Conservation (phyloP, 2,797 vertebrate species). For the Anguilla megastoma region DNA sequence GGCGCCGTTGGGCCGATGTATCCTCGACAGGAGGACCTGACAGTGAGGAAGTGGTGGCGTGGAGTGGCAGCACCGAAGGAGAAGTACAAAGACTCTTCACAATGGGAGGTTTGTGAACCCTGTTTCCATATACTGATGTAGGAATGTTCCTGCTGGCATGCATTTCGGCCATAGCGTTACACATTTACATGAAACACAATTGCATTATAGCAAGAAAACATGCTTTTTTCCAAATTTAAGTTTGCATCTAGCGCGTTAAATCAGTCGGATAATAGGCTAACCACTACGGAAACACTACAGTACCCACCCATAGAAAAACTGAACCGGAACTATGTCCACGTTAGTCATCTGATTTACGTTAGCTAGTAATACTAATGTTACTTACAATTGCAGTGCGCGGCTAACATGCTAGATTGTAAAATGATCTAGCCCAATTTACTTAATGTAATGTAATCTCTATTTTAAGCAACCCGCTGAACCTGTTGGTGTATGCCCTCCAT, state of each 20-base stretch:
- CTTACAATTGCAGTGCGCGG: not conserved
- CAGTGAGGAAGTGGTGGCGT: constrained; percentile 1
- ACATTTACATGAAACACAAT: not conserved
- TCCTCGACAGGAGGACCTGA: not conserved
- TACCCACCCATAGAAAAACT: not conserved
- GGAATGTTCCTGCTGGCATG: not conserved
- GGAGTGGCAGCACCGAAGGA: not conserved
- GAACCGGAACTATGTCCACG: not conserved
- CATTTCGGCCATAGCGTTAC: not conserved
- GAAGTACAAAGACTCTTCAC: not conserved
- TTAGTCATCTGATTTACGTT: not conserved
- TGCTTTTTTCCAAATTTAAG: not conserved
- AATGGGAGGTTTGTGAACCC: constrained; percentile 14
- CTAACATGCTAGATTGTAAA: not conserved
- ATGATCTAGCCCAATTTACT: not conserved
- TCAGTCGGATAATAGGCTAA: not conserved
- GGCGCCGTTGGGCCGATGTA: not conserved
- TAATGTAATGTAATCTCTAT: not conserved
- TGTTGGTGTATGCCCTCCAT: not conserved
- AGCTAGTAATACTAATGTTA: not conserved
- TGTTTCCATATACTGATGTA: not conserved
- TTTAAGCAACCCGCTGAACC: not conserved
- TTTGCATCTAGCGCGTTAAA: not conserved
- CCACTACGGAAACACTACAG: not conserved
- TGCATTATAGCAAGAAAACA: not conserved